These are phyloP conservation scores for Amiota minor DNA, from an alignment of 2,888 invertebrate species.

Conservation along the genomic window DNA sequence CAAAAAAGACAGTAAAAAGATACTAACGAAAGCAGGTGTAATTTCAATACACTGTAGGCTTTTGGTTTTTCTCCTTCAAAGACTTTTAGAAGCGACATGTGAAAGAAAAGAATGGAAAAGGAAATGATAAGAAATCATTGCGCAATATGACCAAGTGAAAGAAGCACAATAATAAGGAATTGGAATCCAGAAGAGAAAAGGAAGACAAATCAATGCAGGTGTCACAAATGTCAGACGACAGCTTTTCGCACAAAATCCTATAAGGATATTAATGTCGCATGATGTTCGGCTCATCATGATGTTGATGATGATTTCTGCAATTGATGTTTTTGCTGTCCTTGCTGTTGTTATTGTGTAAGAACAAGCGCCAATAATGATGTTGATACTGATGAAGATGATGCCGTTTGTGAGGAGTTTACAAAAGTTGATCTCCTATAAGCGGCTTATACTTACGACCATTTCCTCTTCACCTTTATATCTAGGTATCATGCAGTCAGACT, in stretches of 20 bases:
- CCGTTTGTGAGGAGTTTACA: neutral
- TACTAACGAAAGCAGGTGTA: conserved; percentile 50
- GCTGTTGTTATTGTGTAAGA: neutral
- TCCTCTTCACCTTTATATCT: too few relatives aligned
- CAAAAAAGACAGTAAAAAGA: neutral
- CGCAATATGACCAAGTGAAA: neutral
- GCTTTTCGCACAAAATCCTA: conserved; percentile 48
- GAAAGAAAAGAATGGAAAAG: neutral
- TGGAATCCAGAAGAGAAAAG: conserved; percentile 33
- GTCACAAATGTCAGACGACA: conserved; percentile 67
- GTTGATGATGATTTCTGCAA: conserved; percentile 18
- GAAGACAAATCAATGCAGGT: conserved; percentile 67
- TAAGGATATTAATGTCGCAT: conserved; percentile 63
- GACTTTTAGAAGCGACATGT: neutral
- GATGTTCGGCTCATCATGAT: conserved; percentile 31
- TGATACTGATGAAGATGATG: conserved; percentile 8
- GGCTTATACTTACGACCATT: conserved; percentile 3
- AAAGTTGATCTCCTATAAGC: conserved; percentile 19
- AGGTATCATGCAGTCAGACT: neutral
- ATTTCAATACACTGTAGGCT: conserved; percentile 27
- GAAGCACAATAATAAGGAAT: neutral
- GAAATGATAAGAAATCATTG: conserved; percentile 33
- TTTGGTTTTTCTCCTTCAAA: neutral
- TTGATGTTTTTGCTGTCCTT: neutral
- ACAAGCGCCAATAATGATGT: neutral